Conservation (phyloP, 64 coral and sea anemone species). For the Stichodactyla helianthus region DNA sequence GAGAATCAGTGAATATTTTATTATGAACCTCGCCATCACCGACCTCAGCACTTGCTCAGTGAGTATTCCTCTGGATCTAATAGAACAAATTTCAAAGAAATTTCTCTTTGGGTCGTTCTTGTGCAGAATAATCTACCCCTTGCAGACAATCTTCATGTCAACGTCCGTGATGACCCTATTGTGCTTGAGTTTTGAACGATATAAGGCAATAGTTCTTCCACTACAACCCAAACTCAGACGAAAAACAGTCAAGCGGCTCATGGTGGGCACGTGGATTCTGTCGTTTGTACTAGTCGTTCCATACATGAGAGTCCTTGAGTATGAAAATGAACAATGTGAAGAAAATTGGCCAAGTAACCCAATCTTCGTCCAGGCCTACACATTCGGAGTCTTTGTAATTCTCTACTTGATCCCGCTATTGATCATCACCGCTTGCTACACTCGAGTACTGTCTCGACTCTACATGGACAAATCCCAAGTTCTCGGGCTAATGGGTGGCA, state of each 20-base stretch:
- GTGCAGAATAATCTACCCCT: conserved; percentile 55
- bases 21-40: conserved; percentile 44
- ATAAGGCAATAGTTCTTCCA: conserved; percentile 48
- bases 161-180: conserved; percentile 44
- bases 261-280: conserved; percentile 5
- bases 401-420: conserved; percentile 22
- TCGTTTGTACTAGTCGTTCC: conserved; percentile 7
- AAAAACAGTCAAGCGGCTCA: not conserved
- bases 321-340: conserved; percentile 8
- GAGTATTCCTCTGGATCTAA: conserved; percentile 46
- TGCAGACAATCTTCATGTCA: conserved; percentile 42
- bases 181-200: conserved; percentile 32
- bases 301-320: conserved; percentile 10
- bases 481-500: not conserved
- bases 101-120: conserved; percentile 35
- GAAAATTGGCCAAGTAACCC: conserved; percentile 35
- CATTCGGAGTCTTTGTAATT: not conserved
- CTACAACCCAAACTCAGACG: conserved; percentile 15
- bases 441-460: not conserved
- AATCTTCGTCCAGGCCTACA: conserved; percentile 5
- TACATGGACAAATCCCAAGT: not conserved
- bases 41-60: conserved; percentile 33
- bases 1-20: conserved; percentile 43
- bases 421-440: not conserved
- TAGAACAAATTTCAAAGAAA: not conserved